These are phyloP conservation scores for Smittia aterrima DNA, from an alignment of 2,888 invertebrate species.

Conservation along the genomic window DNA sequence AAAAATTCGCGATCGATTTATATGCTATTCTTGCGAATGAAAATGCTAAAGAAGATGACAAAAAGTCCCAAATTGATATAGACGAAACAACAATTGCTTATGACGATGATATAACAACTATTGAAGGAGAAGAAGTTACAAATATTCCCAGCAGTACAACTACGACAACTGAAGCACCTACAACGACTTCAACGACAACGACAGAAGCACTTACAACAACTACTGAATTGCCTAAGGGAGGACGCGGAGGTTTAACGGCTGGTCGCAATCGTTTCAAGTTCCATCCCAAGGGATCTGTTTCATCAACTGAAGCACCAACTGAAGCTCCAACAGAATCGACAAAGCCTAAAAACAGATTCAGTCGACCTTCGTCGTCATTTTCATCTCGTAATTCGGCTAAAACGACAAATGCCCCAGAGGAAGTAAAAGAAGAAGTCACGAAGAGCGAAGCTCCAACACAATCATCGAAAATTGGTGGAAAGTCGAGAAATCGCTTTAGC, in stretches of 20 bases:
- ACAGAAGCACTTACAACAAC: conserved; percentile 50
- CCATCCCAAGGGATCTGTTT: conserved; percentile 13
- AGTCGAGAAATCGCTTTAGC: conserved; percentile 54
- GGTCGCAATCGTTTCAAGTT: conserved; percentile 42
- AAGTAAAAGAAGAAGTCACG: conserved; percentile 48
- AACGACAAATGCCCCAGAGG: conserved; percentile 46
- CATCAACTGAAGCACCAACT: conserved; percentile 10
- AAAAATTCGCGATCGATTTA: conserved; percentile 77
- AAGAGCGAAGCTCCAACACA: conserved; percentile 51
- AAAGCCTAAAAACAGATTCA: conserved; percentile 49
- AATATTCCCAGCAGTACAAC: conserved; percentile 57
- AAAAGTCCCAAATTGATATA: conserved; percentile 49
- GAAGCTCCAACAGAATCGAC: conserved; percentile 2
- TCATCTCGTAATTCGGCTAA: conserved; percentile 47
- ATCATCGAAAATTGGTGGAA: conserved; percentile 47
- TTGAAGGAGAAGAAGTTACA: conserved; percentile 53
- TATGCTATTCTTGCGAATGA: conserved; percentile 74
- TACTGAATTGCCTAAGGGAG: conserved; percentile 47
- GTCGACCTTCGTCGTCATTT: conserved; percentile 50
- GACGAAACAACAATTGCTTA: conserved; percentile 55
- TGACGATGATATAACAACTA: conserved; percentile 53
- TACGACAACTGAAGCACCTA: conserved; percentile 58
- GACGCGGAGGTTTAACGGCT: conserved; percentile 47
- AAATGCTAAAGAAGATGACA: conserved; percentile 50
- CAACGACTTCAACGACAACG: conserved; percentile 57